These are phyloP conservation scores for Caenorhabditis elegans DNA, from an alignment of 1,140 invertebrate genomes.

Conservation along the genomic window WBcel235 BX284602.5:2249001-2249500, in stretches of 20 bases:
- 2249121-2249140: conserved; percentile 5
- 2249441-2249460: neutral
- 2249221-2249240: neutral
- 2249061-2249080: neutral
- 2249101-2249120: conserved; percentile 6
- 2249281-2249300: neutral
- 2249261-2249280: neutral
- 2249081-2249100: neutral
- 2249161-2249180: neutral
- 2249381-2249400: neutral
- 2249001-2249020: neutral
- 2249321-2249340: neutral
- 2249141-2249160: neutral
- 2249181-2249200: neutral
- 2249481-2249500: conserved; percentile 31
- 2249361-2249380: conserved; percentile 6
- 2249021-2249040: neutral
- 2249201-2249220: neutral
- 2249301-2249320: neutral
- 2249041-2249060: neutral
- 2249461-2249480: neutral
- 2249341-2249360: neutral
- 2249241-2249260: neutral
- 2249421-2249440: neutral
- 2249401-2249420: too few relatives aligned